Base-by-base conservation (phyloP, 2,888 invertebrate genomes). In the Gordius sp. region DNA sequence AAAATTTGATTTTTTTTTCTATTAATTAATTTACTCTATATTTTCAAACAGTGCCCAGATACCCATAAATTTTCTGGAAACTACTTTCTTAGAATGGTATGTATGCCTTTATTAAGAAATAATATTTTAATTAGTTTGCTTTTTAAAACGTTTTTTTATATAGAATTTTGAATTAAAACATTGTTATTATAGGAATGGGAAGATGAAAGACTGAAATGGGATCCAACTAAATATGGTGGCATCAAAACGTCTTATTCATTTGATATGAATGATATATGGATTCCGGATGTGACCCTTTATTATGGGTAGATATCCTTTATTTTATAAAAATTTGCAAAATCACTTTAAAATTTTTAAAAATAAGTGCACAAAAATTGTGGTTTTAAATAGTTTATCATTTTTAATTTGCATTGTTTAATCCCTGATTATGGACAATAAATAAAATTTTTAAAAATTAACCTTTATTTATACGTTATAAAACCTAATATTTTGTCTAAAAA, bases 201-300 rank as follows among this genome's bases (percentile, higher is more conserved):
- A 47, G 47, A 47, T 47, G 47, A 47, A 20, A 13, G 47, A 4
- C 47, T 47, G 20, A 47, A 47, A 20, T 47, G 47, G 47, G 47
- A 47, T 23, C 47, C 47, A 4, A 4, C 47, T 20, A 20, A 47
- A 47, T 47, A 47, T 23, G 47, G 47, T n/a, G 47, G 47, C 47
- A 23, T 47, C 4, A 20, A 47, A 4, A 47, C 47, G 47, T 13
- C 47, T 4, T 47, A 18, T 47, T 47, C 47, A 8, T 47, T 47
- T 23, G 47, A 20, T 4, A n/a, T 23, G 8, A 20, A 47, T 4
- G 47, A 47, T 4, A 20, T 47, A n/a, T 47, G 47, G 47, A 20
- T 47, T 4, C 47, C 47, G 20, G 47, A 47, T 47, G 20, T 47
- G 20, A 47, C 47, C 8, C 47, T 47, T 4, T 47, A 47, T 23